Conservation (phyloP, 2,797 vertebrate species). For the Coregonus ussuriensis region DNA sequence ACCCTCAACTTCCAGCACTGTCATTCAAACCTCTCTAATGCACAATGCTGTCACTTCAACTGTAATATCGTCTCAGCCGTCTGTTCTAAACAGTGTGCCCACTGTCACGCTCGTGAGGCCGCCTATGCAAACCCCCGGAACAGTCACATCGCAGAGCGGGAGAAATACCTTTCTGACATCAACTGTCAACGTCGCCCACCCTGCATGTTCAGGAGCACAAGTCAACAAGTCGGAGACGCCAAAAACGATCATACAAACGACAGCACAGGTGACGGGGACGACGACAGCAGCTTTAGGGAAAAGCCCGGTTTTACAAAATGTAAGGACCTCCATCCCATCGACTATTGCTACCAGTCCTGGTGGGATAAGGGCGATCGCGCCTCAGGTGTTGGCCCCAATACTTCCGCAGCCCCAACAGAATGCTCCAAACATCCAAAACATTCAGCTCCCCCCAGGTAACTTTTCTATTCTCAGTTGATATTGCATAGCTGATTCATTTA, state of each 20-base stretch:
- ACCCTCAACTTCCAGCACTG: slow-evolving; percentile 72
- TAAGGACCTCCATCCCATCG: slow-evolving; percentile 83
- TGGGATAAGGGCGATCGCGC: slow-evolving; percentile 85
- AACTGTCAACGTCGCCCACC: slow-evolving; percentile 48
- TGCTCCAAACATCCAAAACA: slow-evolving; percentile 90
- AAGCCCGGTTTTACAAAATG: slow-evolving; percentile 79
- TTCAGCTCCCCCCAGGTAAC: slow-evolving; percentile 93
- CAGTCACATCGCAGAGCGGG: slow-evolving; percentile 76
- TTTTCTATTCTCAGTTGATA: slow-evolving; percentile 44
- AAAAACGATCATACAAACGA: slow-evolving; percentile 80
- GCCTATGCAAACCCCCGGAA: slow-evolving; percentile 79
- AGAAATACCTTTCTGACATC: slow-evolving; percentile 74
- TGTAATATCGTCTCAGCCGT: slow-evolving; percentile 71
- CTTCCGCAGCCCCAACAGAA: slow-evolving; percentile 85
- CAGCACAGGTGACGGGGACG: slow-evolving; percentile 62
- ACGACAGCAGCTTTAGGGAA: slow-evolving; percentile 58
- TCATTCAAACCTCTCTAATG: slow-evolving; percentile 79
- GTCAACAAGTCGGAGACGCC: slow-evolving; percentile 80
- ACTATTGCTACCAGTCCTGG: slow-evolving; percentile 63
- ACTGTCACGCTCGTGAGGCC: slow-evolving; percentile 86
- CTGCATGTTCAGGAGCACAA: slow-evolving; percentile 53
- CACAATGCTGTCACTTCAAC: slow-evolving; percentile 68
- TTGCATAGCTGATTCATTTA: background rate
- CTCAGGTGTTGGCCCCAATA: slow-evolving; percentile 87
- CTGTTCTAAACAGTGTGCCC: slow-evolving; percentile 51